Conservation (phyloP, 2,113 vertebrate species). For the Numenius arquata region DNA sequence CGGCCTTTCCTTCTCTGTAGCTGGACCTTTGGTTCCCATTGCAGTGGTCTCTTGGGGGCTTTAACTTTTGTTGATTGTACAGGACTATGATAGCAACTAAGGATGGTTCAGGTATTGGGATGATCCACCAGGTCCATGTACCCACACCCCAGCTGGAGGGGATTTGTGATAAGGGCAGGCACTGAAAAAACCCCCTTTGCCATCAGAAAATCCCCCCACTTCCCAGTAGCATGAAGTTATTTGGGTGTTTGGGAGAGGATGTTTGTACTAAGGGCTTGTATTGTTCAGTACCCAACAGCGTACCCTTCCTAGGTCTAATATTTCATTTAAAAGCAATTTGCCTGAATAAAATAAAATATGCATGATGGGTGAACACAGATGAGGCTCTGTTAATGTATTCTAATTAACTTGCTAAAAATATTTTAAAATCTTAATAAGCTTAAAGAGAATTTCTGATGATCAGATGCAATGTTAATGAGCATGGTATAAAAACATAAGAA, state of each 20-base stretch:
- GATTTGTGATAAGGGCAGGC: neutral
- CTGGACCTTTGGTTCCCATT: neutral
- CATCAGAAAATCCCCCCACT: neutral
- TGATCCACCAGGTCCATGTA: fast-evolving
- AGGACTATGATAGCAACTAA: neutral
- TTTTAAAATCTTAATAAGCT: constrained; percentile 70
- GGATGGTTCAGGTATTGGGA: neutral
- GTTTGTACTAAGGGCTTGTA: neutral
- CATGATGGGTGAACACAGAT: constrained; percentile 69
- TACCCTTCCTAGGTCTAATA: constrained; percentile 4
- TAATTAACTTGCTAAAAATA: constrained; percentile 73
- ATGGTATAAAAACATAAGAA: constrained; percentile 50
- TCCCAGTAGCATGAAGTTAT: neutral
- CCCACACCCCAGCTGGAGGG: neutral
- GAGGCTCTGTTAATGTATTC: constrained; percentile 68
- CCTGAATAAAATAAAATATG: constrained; percentile 66
- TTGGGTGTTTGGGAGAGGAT: neutral
- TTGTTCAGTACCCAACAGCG: neutral
- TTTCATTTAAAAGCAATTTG: constrained; percentile 66
- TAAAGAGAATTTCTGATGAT: constrained; percentile 66
- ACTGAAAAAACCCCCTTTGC: neutral
- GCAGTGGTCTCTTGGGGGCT: neutral
- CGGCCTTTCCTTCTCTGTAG: neutral
- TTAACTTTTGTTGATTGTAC: neutral
- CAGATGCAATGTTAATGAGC: constrained; percentile 64